Percentiles rank a stretch among this genome's conserved stretches.
Conservation (phyloP, 2,888 invertebrate species). For the Stenchaetothrips biformis region DNA sequence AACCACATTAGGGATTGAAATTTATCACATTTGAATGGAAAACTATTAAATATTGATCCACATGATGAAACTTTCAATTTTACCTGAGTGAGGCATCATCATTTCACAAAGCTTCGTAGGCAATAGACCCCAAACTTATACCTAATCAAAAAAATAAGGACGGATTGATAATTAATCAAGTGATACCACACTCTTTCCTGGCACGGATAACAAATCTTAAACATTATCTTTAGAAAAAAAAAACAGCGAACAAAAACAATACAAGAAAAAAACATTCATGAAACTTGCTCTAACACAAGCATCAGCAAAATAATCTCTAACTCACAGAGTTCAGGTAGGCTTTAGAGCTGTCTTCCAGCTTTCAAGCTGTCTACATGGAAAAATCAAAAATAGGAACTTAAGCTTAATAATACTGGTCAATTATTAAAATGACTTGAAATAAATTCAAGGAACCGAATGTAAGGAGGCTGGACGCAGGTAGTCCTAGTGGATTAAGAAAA, state of each 20-base stretch:
- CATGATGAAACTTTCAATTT: no score
- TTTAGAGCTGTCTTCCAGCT: neutral
- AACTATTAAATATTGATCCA: no score
- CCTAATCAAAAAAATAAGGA: no score
- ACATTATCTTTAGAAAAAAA: neutral
- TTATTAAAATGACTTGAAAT: neutral
- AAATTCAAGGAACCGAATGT: neutral
- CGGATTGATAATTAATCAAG: no score
- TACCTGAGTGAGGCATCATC: no score
- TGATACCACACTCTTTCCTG: neutral
- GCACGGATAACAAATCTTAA: neutral
- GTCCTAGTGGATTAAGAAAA: no score
- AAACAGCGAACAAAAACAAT: neutral
- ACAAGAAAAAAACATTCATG: neutral
- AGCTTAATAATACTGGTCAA: neutral
- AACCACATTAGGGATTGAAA: no score
- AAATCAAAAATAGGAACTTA: neutral
- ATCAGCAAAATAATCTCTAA: neutral
- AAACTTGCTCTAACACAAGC: neutral
- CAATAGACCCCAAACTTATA: no score
- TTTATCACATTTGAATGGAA: no score
- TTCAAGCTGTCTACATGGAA: neutral
- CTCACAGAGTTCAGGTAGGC: neutral
- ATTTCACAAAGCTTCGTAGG: no score
- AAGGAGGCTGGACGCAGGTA: neutral